A percentile compares a stretch with the other conserved stretches of the same genome.
These are phyloP conservation scores for Eucriotettix oculatus DNA, from an alignment of 2,888 invertebrate genomes.

Conservation along the genomic window DNA sequence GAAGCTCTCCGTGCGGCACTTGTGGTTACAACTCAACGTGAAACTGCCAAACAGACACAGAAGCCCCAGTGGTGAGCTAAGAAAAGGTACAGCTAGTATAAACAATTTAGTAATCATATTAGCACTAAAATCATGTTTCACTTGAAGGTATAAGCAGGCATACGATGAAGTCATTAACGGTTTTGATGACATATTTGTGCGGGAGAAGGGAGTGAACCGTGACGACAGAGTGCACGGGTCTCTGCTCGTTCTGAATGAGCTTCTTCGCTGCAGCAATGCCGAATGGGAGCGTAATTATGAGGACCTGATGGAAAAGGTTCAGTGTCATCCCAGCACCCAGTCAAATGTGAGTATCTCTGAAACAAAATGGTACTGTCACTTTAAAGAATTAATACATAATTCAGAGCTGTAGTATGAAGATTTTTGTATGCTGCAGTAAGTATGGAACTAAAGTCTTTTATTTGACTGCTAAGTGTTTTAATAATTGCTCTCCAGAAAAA, in stretches of 20 bases:
- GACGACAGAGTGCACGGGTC: constrained; percentile 91
- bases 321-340: constrained; percentile 16
- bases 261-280: constrained; percentile 78
- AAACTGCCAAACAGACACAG: constrained; percentile 82
- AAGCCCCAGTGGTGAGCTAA: constrained; percentile 62
- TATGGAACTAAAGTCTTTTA: too few species aligned
- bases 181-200: constrained; percentile 46
- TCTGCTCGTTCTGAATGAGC: constrained; percentile 80
- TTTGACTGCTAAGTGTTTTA: too few species aligned
- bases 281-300: constrained; percentile 71
- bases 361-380: too few species aligned
- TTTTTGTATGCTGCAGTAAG: too few species aligned
- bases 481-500: too few species aligned
- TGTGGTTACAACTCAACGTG: constrained; percentile 87
- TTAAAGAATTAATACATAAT: too few species aligned
- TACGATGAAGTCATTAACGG: constrained; percentile 76
- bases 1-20: constrained; percentile 89
- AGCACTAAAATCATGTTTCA: not conserved
- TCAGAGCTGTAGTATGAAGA: too few species aligned
- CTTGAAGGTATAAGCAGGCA: constrained; percentile 60
- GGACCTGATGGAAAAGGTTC: constrained; percentile 44
- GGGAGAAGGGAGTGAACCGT: constrained; percentile 61
- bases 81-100: not conserved
- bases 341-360: constrained; percentile 3
- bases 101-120: not conserved